Conservation (phyloP, 2,888 invertebrate species). For the Plebejus melissa region DNA sequence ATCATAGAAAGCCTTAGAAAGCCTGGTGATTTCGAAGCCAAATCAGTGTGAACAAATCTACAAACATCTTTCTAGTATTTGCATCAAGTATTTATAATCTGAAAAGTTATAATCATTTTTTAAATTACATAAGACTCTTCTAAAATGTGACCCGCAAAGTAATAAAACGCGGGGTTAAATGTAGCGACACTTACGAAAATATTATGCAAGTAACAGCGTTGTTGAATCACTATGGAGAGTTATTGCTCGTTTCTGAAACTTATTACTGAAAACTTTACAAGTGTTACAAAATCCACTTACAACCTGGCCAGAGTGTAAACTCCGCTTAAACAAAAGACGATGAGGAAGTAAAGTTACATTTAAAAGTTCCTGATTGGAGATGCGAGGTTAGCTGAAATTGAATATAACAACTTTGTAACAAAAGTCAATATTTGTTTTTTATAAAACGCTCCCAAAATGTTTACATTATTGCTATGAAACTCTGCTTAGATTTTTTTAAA, state of each 20-base stretch:
- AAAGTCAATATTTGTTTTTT: neutral
- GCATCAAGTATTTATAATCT: too few relatives aligned
- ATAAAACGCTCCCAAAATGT: neutral
- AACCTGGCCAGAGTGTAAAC: constrained; percentile 54
- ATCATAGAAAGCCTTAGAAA: too few relatives aligned
- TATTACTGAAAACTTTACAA: constrained; percentile 47
- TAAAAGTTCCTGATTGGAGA: constrained; percentile 57
- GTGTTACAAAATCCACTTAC: constrained; percentile 63
- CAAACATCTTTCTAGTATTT: too few relatives aligned
- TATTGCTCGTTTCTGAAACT: constrained; percentile 17
- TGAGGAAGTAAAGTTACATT: constrained; percentile 68
- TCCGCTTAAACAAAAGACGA: constrained; percentile 61
- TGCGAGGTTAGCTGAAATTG: constrained; percentile 47
- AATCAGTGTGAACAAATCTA: too few relatives aligned
- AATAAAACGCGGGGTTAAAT: constrained; percentile 4
- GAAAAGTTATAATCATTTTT: neutral
- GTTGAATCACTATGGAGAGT: constrained; percentile 2
- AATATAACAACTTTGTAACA: constrained; percentile 18
- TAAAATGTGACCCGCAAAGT: neutral
- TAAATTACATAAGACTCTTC: neutral
- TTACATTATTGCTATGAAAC: neutral
- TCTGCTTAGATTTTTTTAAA: neutral
- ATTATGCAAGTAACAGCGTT: constrained; percentile 12
- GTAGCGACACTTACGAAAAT: constrained; percentile 5
- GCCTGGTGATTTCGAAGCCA: too few relatives aligned